Percentiles rank a stretch among this genome's conserved stretches.
phyloP scores from a whole-genome alignment of 2,888 invertebrate genomes.

The Amiota communis region DNA sequence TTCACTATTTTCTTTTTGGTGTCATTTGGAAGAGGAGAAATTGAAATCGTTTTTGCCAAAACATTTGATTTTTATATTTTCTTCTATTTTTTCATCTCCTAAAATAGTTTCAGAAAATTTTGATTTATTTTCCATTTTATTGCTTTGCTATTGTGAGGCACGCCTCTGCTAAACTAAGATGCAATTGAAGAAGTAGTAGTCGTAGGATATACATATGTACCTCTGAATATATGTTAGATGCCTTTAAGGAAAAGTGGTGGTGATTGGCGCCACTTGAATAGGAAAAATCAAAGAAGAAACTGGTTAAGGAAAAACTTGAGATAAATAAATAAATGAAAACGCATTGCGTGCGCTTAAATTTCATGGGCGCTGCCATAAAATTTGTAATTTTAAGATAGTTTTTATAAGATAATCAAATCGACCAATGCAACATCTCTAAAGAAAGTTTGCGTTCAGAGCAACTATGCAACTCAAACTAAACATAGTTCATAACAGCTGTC shows the following conservation, averaged over 20 bases:
- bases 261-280: conserved; percentile 11
- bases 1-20: neutral
- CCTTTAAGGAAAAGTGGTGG: no score
- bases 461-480: no score
- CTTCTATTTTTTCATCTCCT: no score
- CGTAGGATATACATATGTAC: no score
- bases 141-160: conserved; percentile 1
- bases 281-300: neutral
- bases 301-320: neutral
- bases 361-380: conserved; percentile 5
- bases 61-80: neutral
- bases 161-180: neutral
- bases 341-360: conserved; percentile 23
- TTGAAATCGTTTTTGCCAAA: neutral
- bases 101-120: no score
- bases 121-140: conserved; percentile 20
- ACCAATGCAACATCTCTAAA: no score
- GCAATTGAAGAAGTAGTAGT: no score
- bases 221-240: no score
- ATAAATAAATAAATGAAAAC: conserved; percentile 12
- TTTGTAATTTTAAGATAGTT: neutral
- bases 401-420: no score
- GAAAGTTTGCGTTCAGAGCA: no score
- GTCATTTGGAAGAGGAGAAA: neutral
- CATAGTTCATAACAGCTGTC: no score